These are phyloP conservation scores for Pinna nobilis DNA, from an alignment of 1,140 invertebrate genomes.

Conservation along the genomic window DNA sequence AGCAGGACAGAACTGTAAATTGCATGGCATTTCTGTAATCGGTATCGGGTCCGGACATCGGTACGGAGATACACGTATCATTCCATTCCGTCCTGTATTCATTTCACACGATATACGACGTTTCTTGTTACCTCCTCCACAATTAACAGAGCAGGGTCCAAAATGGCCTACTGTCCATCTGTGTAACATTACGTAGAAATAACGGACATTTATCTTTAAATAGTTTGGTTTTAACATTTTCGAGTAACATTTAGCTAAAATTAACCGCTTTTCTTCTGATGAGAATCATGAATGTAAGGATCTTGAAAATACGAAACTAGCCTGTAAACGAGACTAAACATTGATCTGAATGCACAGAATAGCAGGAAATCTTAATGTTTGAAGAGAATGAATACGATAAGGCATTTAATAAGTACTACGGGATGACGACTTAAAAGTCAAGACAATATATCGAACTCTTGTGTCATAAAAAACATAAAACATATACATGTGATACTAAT, in stretches of 20 bases:
- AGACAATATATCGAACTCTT: too few relatives aligned
- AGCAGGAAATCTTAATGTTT: too few relatives aligned
- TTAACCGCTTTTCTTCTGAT: background rate
- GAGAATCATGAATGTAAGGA: background rate
- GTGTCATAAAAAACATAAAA: too few relatives aligned
- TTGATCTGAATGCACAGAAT: too few relatives aligned
- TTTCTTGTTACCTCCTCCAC: conserved; percentile 91
- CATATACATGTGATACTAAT: too few relatives aligned
- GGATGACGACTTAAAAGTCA: too few relatives aligned
- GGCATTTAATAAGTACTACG: too few relatives aligned
- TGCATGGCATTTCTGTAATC: conserved; percentile 46
- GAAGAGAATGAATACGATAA: too few relatives aligned
- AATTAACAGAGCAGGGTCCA: conserved; percentile 91
- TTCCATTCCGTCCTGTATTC: conserved; percentile 89
- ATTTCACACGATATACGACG: conserved; percentile 90
- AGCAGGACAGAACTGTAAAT: conserved; percentile 52
- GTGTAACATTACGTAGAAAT: conserved; percentile 56
- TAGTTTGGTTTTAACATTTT: background rate
- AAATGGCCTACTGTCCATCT: conserved; percentile 92
- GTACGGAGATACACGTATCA: conserved; percentile 56
- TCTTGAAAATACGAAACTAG: background rate
- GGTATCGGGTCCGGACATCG: conserved; percentile 54
- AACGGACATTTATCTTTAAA: background rate
- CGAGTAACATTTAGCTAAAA: background rate
- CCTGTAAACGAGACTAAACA: background rate